Conservation (phyloP, 2,888 invertebrate genomes). For the Byasa hedistus region DNA sequence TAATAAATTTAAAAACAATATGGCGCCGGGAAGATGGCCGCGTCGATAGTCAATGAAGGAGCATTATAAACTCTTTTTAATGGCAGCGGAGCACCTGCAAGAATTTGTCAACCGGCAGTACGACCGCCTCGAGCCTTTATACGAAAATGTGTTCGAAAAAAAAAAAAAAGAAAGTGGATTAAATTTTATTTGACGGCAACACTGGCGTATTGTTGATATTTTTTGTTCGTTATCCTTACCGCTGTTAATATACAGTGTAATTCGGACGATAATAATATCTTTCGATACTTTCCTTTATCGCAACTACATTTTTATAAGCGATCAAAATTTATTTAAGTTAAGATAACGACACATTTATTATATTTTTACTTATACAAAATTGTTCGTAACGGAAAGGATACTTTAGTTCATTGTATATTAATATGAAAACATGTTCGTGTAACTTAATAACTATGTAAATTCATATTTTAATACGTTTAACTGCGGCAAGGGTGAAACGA, state of each 20-base stretch:
- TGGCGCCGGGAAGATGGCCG: slow-evolving; percentile 57
- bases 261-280: slow-evolving; percentile 4
- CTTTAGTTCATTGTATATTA: no score
- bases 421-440: no score
- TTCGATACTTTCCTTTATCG: not conserved
- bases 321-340: no score
- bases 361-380: no score
- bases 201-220: slow-evolving; percentile 10
- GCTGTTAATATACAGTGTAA: slow-evolving; percentile 8
- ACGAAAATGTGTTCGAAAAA: slow-evolving; percentile 41
- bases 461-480: no score
- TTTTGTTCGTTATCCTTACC: slow-evolving; percentile 2
- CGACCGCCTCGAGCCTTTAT: slow-evolving; percentile 32
- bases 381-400: no score
- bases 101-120: slow-evolving; percentile 38
- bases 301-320: no score
- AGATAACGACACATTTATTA: not conserved
- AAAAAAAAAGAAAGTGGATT: slow-evolving; percentile 37
- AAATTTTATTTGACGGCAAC: slow-evolving; percentile 21
- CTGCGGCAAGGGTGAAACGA: no score
- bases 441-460: no score
- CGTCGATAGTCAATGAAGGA: slow-evolving; percentile 54
- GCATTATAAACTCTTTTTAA: slow-evolving; percentile 63
- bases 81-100: slow-evolving; percentile 61
- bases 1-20: slow-evolving; percentile 72